Evolutionary conservation across 2,888 invertebrate genomes (phyloP).

Genomic region (Sphinx pinastri): DNA sequence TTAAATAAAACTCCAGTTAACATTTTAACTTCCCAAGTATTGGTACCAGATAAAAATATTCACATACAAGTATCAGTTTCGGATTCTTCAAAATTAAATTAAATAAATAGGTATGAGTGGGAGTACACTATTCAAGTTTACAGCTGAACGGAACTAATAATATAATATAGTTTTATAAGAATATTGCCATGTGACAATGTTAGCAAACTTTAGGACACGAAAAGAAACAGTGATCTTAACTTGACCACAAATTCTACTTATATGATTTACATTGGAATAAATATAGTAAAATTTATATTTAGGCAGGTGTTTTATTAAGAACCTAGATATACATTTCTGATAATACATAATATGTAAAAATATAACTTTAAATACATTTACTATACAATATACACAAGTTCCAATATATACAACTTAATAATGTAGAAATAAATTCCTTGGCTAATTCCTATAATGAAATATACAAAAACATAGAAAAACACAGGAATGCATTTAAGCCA

Average conservation of each 20-base stretch:
- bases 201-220: too few species aligned
- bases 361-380: slow-evolving; percentile 2
- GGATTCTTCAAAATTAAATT: slow-evolving; percentile 7
- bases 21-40: slow-evolving; percentile 81
- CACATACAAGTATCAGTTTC: slow-evolving; percentile 21
- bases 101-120: neutral
- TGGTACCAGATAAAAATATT: slow-evolving; percentile 73
- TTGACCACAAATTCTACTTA: too few species aligned
- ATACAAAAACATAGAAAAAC: neutral
- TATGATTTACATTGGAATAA: too few species aligned
- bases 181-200: too few species aligned
- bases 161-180: too few species aligned
- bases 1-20: slow-evolving; percentile 72
- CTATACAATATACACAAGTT: neutral
- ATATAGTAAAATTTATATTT: neutral
- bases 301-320: slow-evolving; percentile 10
- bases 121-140: neutral
- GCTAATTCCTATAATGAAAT: neutral
- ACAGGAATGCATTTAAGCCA: slow-evolving; percentile 7
- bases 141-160: too few species aligned
- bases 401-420: neutral
- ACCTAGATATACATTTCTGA: neutral
- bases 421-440: neutral
- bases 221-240: too few species aligned
- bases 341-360: slow-evolving; percentile 7